Evolutionary conservation across 2,113 vertebrate genomes (phyloP).

Genomic region (Addax nasomaculatus): DNA sequence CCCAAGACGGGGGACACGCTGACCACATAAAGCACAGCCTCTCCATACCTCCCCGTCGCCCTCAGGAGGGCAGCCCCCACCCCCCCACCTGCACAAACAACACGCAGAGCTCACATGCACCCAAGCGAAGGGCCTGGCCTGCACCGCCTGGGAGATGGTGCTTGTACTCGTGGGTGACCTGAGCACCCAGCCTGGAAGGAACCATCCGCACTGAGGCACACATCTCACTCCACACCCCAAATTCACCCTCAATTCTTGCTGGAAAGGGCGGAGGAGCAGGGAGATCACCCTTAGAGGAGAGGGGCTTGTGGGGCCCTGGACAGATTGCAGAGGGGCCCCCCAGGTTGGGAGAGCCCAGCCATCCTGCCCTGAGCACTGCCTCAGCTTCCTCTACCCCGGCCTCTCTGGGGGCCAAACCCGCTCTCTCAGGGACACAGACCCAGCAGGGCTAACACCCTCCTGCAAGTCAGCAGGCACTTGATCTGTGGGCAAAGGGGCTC

Average conservation of each 20-base stretch:
- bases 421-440: not conserved
- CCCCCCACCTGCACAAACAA: rapidly evolving
- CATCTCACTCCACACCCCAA: not conserved
- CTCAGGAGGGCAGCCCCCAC: rapidly evolving
- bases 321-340: rapidly evolving
- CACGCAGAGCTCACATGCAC: rapidly evolving
- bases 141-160: rapidly evolving
- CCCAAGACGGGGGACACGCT: rapidly evolving
- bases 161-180: rapidly evolving
- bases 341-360: rapidly evolving
- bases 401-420: not conserved
- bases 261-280: not conserved
- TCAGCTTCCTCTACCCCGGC: not conserved
- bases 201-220: rapidly evolving
- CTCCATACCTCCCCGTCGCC: rapidly evolving
- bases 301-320: not conserved
- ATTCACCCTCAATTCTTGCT: not conserved
- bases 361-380: not conserved
- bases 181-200: not conserved
- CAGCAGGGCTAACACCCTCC: rapidly evolving
- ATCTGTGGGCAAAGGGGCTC: not conserved
- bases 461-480: not conserved
- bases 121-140: rapidly evolving
- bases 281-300: not conserved
- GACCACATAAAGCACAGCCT: rapidly evolving